Evolutionary conservation across 2,797 vertebrate genomes (phyloP), one percentile per base, ranked within the genome.

Genomic region (Bufotes viridis): DNA sequence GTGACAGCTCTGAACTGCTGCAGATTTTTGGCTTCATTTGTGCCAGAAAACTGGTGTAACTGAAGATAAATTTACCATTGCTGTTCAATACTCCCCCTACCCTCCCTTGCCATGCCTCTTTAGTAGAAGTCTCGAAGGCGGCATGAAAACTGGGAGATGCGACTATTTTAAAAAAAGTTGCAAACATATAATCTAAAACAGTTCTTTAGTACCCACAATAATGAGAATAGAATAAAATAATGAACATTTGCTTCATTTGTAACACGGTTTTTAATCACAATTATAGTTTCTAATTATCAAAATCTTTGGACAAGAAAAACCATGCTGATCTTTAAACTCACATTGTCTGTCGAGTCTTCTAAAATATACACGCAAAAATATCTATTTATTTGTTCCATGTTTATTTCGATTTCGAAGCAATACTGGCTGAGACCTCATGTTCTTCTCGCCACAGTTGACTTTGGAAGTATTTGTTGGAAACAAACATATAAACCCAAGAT

Each of bases 401-500:
- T 24, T 85, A 85, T 85, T 78, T 85, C 53, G n/a, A 24, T 65
- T 53, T 65, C 67, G 18, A 76, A 65, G 84, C 55, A 67, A 67
- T 76, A 60, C 55, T 78, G 84, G 74, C 84, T 85, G 83, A 85
- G 15, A 57, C 29, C 9, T 85, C 83, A 0, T 75, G 20, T 42
- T 65, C 29, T 49, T 13, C 22, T 70, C 67, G 60, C 63, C 78
- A n/a, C 76, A 81, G 74, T 42, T 85, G 57, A 65, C 70, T 20
- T 72, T 84, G 55, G 57, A 51, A 76, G 55, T 75, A 60, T 72
- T 85, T 85, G n/a, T 86, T 86, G 75, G 75, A 86, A 86, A 57
- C n/a, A 58, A 80, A 86, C 63, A 13, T 18, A 69, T 67, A 86
- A 78, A 86, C 83, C 57, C 42, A 20, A 55, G 72, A 76, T 85